Base-by-base conservation (phyloP, 2,113 vertebrate species). In the Campylomormyrus tamandua region DNA sequence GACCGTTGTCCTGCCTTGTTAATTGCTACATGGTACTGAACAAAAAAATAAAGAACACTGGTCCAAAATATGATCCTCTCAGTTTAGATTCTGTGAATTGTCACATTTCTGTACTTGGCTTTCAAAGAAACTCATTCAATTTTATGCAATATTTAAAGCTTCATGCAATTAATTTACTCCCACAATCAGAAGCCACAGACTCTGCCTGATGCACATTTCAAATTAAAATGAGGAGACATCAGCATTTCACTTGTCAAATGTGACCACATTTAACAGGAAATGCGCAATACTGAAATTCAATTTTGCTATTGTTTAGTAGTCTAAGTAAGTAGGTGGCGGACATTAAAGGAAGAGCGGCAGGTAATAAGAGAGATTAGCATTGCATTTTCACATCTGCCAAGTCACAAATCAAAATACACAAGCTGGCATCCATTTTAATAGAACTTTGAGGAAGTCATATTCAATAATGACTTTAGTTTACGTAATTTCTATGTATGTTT, bases 241-340 rank as follows among this genome's bases (percentile, higher is more conserved):
- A n/a, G 94, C 90, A 93, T 95, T 92, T 92, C 92, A 53, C 46
- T 93, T 93, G 95, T 96, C 95, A 96, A 96, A 95, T 96, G 93
- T 91, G 92, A 90, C 95, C 92, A 83, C 94, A 89, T 93, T 93
- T 93, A 94, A 94, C 90, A 92, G 92, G 91, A 93, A 95, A 87
- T 42, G 92, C 0, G 91, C 62, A 11, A 70, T 31, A 96, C 95
- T 95, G 95, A 95, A 95, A 95, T 93, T 94, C 93, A 94, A 95
- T 96, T 95, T 96, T 94, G 92, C 90, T 91, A 95, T 93, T 92
- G 92, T 95, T 95, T 94, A 93, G 87, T 93, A 94, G 92, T 90
- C 93, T 93, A 84, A 92, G 88, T 90, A n/a, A 89, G 10, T 70
- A 70, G 62, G 62, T 70, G n/a, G n/a, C 10, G 10, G 9, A 42